Conservation (phyloP, 2,888 invertebrate genomes). For the Leistus spinibarbis region DNA sequence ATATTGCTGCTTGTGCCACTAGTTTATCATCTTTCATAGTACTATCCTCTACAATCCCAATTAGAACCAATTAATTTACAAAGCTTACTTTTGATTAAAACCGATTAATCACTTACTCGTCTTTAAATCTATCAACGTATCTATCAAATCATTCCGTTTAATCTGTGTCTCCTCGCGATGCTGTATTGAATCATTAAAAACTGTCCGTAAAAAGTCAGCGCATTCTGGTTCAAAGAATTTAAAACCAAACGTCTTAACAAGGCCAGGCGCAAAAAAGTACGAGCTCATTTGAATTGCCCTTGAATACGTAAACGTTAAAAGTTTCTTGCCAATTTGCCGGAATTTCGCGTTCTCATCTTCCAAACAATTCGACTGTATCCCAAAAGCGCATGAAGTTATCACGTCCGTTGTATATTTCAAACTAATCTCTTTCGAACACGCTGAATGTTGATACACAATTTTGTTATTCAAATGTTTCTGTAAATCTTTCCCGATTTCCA, state of each 20-base stretch:
- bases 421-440: constrained; percentile 51
- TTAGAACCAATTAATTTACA: background rate
- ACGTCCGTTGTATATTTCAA: constrained; percentile 58
- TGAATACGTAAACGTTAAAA: constrained; percentile 50
- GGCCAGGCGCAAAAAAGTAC: constrained; percentile 51
- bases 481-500: constrained; percentile 52
- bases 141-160: constrained; percentile 57
- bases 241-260: constrained; percentile 52
- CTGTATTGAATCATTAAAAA: constrained; percentile 51
- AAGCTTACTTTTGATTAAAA: background rate
- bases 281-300: constrained; percentile 48
- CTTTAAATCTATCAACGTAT: constrained; percentile 53
- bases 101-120: constrained; percentile 41
- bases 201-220: constrained; percentile 49
- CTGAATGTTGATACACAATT: constrained; percentile 35
- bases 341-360: constrained; percentile 53
- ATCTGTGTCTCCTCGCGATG: constrained; percentile 47
- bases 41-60: constrained; percentile 35
- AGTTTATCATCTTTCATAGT: constrained; percentile 50
- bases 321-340: constrained; percentile 51
- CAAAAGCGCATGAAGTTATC: constrained; percentile 59
- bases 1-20: constrained; percentile 58
- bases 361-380: constrained; percentile 56
- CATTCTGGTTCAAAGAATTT: constrained; percentile 49
- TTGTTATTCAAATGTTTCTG: constrained; percentile 47